Evolutionary conservation across 1,140 invertebrate genomes (phyloP).

Genomic region (Leptinotarsa undecemlineata): DNA sequence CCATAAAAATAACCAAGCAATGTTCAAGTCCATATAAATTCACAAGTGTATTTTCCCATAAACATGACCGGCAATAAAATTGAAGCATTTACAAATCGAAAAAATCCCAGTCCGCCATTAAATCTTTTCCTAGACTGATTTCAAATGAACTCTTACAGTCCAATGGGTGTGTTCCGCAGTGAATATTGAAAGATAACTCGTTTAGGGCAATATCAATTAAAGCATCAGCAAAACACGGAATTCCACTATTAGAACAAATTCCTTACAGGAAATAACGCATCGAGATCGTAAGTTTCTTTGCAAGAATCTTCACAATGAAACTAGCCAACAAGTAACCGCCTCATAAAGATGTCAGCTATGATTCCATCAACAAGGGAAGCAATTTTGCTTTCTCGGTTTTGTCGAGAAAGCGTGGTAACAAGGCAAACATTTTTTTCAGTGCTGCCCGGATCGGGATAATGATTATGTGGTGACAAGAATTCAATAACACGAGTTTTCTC

Average conservation of each 20-base stretch:
- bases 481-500: not conserved
- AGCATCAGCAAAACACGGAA: constrained; percentile 12
- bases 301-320: constrained; percentile 10
- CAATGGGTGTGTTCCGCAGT: constrained; percentile 3
- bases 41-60: not conserved
- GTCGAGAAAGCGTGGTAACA: not conserved
- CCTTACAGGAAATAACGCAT: constrained; percentile 11
- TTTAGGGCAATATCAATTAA: constrained; percentile 20
- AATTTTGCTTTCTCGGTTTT: constrained; percentile 9
- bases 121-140: not conserved
- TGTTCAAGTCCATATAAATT: too few relatives aligned
- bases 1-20: too few relatives aligned
- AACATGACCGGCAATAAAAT: not conserved
- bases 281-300: constrained; percentile 11
- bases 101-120: not conserved
- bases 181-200: constrained; percentile 12
- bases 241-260: constrained; percentile 21
- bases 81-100: not conserved
- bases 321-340: not conserved
- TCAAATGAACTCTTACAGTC: not conserved
- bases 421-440: not conserved
- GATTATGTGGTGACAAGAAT: not conserved
- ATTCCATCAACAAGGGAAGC: not conserved
- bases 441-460: not conserved
- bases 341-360: constrained; percentile 15